Percentiles rank a stretch among this genome's conserved stretches.
Conservation (phyloP, 1,140 invertebrate species). For the Drosophila parabipectinata region DNA sequence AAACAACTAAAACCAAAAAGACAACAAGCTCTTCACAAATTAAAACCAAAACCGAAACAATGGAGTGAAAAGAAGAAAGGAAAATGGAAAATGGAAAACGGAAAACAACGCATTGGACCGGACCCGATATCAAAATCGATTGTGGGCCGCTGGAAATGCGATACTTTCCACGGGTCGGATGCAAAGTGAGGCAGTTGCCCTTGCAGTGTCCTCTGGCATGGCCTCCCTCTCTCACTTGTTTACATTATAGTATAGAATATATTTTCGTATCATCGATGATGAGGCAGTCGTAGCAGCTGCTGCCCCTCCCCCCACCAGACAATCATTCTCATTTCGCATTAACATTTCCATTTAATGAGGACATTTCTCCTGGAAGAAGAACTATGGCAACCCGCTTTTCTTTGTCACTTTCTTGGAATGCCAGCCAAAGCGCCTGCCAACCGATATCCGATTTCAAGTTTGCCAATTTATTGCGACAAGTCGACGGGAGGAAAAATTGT, state of each 20-base stretch:
- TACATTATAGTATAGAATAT: conserved; percentile 6
- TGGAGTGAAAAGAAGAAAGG: conserved; percentile 2
- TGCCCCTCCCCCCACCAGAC: conserved; percentile 5
- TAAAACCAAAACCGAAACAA: conserved; percentile 7
- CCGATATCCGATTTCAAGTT: conserved; percentile 68
- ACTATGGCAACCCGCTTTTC: conserved; percentile 60
- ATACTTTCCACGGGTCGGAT: conserved; percentile 62
- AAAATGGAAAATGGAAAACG: conserved; percentile 9
- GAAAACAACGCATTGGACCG: conserved; percentile 8
- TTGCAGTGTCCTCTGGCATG: conserved; percentile 31
- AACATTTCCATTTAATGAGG: conserved; percentile 61
- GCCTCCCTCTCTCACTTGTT: neutral
- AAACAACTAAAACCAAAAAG: conserved; percentile 8
- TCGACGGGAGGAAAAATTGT: neutral
- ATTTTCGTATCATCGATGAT: conserved; percentile 16
- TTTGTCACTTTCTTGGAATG: conserved; percentile 37
- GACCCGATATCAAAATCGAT: conserved; percentile 35
- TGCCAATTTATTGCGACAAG: conserved; percentile 64
- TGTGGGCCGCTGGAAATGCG: conserved; percentile 39
- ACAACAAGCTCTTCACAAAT: conserved; percentile 8
- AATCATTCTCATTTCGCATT: conserved; percentile 48
- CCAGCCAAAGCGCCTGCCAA: conserved; percentile 16
- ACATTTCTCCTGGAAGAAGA: conserved; percentile 31
- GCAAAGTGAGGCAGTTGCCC: conserved; percentile 33
- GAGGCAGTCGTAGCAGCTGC: conserved; percentile 8